Evolutionary conservation across 2,113 vertebrate species (phyloP).

Genomic region (Halichoerus grypus): DNA sequence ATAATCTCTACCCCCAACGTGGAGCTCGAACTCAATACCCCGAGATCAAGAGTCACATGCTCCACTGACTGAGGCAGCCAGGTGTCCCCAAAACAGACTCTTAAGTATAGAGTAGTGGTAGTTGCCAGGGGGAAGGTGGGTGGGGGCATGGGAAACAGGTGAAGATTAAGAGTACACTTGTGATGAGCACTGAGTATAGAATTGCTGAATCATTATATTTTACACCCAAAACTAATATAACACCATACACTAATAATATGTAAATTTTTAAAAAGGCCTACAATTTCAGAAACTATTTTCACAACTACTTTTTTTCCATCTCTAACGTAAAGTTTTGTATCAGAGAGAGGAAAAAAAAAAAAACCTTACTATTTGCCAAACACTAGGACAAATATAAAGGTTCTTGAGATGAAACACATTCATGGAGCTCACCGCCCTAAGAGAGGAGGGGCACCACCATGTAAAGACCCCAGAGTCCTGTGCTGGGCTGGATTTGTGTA

Average conservation of each 20-base stretch:
- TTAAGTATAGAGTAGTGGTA: neutral
- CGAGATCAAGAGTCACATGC: neutral
- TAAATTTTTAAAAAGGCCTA: neutral
- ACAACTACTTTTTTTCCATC: neutral
- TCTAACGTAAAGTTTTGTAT: neutral
- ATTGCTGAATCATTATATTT: too few species aligned
- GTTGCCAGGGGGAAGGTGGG: neutral
- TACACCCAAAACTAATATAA: too few species aligned
- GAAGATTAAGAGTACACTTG: neutral
- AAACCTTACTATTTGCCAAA: neutral
- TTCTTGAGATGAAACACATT: neutral
- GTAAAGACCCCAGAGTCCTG: neutral
- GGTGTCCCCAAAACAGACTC: neutral
- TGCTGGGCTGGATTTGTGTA: neutral
- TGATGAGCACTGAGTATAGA: neutral
- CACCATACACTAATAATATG: too few species aligned
- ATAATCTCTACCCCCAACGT: neutral
- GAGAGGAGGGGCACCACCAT: accelerated
- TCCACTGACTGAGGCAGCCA: neutral
- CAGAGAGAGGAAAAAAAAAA: neutral
- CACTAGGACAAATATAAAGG: neutral
- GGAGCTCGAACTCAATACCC: neutral
- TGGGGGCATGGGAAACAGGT: neutral
- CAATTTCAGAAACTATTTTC: neutral
- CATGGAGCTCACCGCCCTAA: neutral